These are phyloP conservation scores for Drosophila sturtevanti DNA, from an alignment of 1,140 invertebrate species.

Conservation along the genomic window DNA sequence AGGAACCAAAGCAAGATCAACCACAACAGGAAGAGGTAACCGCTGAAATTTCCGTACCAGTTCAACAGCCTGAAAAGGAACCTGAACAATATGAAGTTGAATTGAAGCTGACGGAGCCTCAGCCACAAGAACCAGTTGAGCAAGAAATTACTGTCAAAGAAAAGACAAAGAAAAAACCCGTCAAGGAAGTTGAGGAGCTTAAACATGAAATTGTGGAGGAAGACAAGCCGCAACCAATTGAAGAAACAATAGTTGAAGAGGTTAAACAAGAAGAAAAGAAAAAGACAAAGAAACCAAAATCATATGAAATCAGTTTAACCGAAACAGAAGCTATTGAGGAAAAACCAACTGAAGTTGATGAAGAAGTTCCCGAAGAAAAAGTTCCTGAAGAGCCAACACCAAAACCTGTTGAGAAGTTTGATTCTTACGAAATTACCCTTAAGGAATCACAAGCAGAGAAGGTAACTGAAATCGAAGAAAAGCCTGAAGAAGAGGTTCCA, in stretches of 20 bases:
- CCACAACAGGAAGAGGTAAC: constrained; percentile 72
- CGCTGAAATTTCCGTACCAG: constrained; percentile 62
- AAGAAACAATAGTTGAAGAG: constrained; percentile 13
- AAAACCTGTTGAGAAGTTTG: constrained; percentile 58
- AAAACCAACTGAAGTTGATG: constrained; percentile 47
- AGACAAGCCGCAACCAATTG: constrained; percentile 43
- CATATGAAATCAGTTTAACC: constrained; percentile 62
- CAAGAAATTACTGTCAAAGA: constrained; percentile 79
- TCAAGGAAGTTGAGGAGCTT: constrained; percentile 46
- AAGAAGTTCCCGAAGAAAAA: constrained; percentile 45
- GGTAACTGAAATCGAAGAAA: constrained; percentile 24
- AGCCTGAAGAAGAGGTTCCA: constrained; percentile 55
- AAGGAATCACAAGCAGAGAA: constrained; percentile 59
- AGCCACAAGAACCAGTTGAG: constrained; percentile 59
- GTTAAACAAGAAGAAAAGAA: constrained; percentile 35
- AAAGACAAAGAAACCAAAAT: constrained; percentile 44
- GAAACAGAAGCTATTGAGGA: constrained; percentile 59
- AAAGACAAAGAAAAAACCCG: constrained; percentile 71
- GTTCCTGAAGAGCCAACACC: constrained; percentile 47
- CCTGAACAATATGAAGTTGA: constrained; percentile 56
- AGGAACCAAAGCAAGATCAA: constrained; percentile 75
- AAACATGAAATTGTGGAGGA: constrained; percentile 58
- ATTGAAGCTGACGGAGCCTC: constrained; percentile 55
- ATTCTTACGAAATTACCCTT: constrained; percentile 67
- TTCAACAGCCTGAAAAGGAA: constrained; percentile 34